A percentile compares a stretch with the other conserved stretches of the same genome.
Conservation (phyloP, 2,888 invertebrate species). For the Muschampia plurimacula region DNA sequence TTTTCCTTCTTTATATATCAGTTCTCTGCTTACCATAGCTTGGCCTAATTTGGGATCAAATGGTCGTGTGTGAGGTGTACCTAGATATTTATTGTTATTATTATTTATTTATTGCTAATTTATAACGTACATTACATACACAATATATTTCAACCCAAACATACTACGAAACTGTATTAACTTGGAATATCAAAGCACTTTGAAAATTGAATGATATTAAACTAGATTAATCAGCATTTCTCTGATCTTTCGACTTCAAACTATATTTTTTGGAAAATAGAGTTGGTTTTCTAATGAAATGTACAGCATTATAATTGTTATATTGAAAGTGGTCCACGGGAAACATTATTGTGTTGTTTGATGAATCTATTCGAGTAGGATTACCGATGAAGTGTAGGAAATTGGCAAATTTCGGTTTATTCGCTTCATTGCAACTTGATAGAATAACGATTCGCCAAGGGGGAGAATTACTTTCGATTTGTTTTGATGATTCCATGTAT, state of each 20-base stretch:
- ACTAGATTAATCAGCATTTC: slow-evolving; percentile 22
- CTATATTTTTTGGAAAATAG: background rate
- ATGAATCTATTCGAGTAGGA: slow-evolving; percentile 16
- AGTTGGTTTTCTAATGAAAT: background rate
- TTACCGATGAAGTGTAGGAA: slow-evolving; percentile 22
- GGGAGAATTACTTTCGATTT: slow-evolving; percentile 16
- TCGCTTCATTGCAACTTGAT: slow-evolving; percentile 37
- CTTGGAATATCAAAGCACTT: background rate
- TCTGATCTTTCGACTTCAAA: background rate
- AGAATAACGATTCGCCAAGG: slow-evolving; percentile 12
- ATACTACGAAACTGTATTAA: background rate
- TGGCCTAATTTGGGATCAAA: no score
- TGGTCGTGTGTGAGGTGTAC: no score
- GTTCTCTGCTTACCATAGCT: no score
- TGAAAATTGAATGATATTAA: slow-evolving; percentile 5
- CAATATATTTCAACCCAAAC: no score
- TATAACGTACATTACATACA: no score
- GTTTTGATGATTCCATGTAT: slow-evolving; percentile 20
- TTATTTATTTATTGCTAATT: no score
- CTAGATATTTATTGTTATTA: no score
- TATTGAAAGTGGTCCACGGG: slow-evolving; percentile 18
- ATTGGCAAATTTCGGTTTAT: slow-evolving; percentile 29
- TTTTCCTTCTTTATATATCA: no score
- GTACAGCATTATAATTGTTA: slow-evolving; percentile 1
- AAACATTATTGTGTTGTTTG: slow-evolving; percentile 17